Conservation (phyloP, 2,888 invertebrate genomes). For the Neuroscelio doddi region DNA sequence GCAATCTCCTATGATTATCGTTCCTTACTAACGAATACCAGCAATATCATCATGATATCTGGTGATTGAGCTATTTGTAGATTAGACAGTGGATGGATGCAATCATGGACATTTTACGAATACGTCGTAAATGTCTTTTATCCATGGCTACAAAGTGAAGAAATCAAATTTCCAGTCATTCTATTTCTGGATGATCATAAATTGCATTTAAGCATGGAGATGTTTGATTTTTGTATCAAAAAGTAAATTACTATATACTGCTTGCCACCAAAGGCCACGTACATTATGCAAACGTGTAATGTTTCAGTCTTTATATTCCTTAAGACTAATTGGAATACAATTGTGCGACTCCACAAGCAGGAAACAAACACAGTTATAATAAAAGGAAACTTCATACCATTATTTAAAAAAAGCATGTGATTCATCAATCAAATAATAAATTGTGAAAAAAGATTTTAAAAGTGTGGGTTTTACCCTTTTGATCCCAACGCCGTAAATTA, state of each 20-base stretch:
- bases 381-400: neutral
- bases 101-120: too few relatives aligned
- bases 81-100: too few relatives aligned
- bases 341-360: neutral
- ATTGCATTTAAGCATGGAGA: constrained; percentile 42
- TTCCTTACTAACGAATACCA: too few relatives aligned
- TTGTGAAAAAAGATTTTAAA: constrained; percentile 11
- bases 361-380: neutral
- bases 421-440: neutral
- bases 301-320: constrained; percentile 56
- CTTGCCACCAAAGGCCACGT: constrained; percentile 41
- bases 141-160: constrained; percentile 51
- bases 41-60: too few relatives aligned
- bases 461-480: too few relatives aligned
- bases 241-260: constrained; percentile 53
- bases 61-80: too few relatives aligned
- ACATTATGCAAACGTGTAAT: constrained; percentile 53
- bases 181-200: constrained; percentile 56
- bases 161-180: constrained; percentile 50
- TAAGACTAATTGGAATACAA: neutral
- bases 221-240: constrained; percentile 51
- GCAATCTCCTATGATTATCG: too few relatives aligned
- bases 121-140: constrained; percentile 61
- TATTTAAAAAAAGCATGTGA: neutral
- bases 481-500: constrained; percentile 46